Conservation (phyloP, 2,797 vertebrate species). For the Chloroceryle inda region DNA sequence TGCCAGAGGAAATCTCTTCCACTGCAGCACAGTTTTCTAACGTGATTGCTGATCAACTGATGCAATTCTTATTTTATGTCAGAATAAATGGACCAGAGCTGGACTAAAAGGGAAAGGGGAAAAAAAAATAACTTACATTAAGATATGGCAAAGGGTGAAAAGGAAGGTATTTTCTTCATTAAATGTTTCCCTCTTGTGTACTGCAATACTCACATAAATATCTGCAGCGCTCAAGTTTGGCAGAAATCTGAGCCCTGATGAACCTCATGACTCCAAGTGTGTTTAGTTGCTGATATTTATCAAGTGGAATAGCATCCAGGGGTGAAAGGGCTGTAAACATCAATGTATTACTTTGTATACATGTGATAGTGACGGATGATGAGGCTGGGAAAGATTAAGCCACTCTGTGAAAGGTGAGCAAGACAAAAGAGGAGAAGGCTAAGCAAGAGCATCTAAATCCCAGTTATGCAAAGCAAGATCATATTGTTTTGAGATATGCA, state of each 20-base stretch:
- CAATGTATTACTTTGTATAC: background rate
- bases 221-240: background rate
- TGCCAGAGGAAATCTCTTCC: background rate
- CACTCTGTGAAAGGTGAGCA: background rate
- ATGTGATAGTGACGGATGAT: background rate
- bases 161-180: background rate
- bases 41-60: background rate
- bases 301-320: background rate
- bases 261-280: background rate
- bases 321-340: background rate
- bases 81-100: background rate
- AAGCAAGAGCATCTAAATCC: background rate
- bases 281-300: background rate
- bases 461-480: background rate
- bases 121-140: background rate
- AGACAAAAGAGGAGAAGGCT: background rate
- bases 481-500: background rate
- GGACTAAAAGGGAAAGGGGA: background rate
- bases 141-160: background rate
- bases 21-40: background rate
- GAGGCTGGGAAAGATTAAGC: background rate
- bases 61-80: background rate
- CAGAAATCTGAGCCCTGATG: background rate
- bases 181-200: background rate
- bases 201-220: background rate